phyloP scores from a whole-genome alignment of 2,113 vertebrate species.

The Saccopteryx leptura region DNA sequence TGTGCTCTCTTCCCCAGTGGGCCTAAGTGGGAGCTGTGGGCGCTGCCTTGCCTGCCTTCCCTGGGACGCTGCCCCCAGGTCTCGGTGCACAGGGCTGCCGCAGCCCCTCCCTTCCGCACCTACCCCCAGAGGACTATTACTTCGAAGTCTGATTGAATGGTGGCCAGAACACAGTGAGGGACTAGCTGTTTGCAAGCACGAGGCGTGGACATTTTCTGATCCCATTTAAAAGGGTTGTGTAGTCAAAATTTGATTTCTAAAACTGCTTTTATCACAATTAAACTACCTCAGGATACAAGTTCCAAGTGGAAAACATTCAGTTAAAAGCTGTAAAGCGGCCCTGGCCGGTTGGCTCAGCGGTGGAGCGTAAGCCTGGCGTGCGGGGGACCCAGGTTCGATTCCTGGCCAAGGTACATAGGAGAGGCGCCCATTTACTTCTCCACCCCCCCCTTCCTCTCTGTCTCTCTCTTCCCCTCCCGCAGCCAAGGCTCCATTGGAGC shows the following conservation, averaged over 20 bases:
- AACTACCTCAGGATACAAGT: neutral
- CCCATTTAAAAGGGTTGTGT: slow-evolving; percentile 15
- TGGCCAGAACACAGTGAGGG: neutral
- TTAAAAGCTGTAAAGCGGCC: neutral
- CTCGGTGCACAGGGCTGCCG: rapidly evolving
- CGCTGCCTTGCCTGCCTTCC: rapidly evolving
- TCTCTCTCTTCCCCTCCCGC: too few relatives aligned
- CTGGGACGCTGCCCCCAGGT: neutral
- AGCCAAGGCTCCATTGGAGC: too few relatives aligned
- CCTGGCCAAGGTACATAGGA: too few relatives aligned
- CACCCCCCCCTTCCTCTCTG: too few relatives aligned
- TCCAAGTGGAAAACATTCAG: slow-evolving; percentile 21
- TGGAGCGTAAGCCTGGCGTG: too few relatives aligned
- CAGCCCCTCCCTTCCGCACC: neutral
- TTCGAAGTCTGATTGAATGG: neutral
- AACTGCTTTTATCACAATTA: slow-evolving; percentile 18
- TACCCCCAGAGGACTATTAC: neutral
- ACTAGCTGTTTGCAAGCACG: neutral
- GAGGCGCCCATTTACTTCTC: too few relatives aligned
- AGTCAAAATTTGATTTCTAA: slow-evolving; percentile 33
- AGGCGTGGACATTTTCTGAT: neutral
- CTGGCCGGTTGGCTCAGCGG: too few relatives aligned
- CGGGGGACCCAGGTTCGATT: too few relatives aligned
- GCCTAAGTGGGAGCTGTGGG: neutral
- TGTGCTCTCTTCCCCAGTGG: neutral